Base-by-base conservation (phyloP, 2,888 invertebrate species). In the Melipona bicolor region DNA sequence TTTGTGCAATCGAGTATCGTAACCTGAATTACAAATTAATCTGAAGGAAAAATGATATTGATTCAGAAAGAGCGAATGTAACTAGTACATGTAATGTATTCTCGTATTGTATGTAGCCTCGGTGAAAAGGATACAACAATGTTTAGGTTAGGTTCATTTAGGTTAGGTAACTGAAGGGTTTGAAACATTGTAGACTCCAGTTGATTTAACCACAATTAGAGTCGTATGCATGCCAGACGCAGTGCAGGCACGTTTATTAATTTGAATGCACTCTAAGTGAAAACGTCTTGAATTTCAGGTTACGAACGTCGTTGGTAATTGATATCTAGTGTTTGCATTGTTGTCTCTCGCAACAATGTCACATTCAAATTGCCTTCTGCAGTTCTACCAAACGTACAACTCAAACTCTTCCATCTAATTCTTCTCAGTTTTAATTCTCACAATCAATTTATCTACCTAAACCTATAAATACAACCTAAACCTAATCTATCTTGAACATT, bases 241-340 rank as follows among this genome's bases (percentile, higher is more conserved):
- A 9, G 56, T n/a, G n/a, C 24, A 59, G 15, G 56, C 56, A 15
- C n/a, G 13, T 59, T 59, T 59, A 59, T 59, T 59, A 59, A n/a
- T 59, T 15, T 0, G 56, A 59, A 59, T 59, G 56, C n/a, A n/a
- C n/a, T 24, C 2, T 59, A 59, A 59, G 56, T 59, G 56, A 59
- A 59, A 59, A 59, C n/a, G 15, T 59, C 56, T 59, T 59, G 56
- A 59, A 59, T 59, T 59, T 59, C 56, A 59, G 56, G 15, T n/a
- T 59, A 24, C 56, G 24, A 15, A 59, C 56, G 56, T 59, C 56
- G 24, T 59, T 24, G 15, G 56, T n/a, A 15, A n/a, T 24, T 15
- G 5, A 59, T 59, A 59, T 59, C 24, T 59, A n/a, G 15, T n/a
- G 24, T 13, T 5, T 43, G 43, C 43, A 43, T 9, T 43, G 43